These are phyloP conservation scores for Tromatobia lineatoria DNA, from an alignment of 2,888 invertebrate species.

Conservation along the genomic window DNA sequence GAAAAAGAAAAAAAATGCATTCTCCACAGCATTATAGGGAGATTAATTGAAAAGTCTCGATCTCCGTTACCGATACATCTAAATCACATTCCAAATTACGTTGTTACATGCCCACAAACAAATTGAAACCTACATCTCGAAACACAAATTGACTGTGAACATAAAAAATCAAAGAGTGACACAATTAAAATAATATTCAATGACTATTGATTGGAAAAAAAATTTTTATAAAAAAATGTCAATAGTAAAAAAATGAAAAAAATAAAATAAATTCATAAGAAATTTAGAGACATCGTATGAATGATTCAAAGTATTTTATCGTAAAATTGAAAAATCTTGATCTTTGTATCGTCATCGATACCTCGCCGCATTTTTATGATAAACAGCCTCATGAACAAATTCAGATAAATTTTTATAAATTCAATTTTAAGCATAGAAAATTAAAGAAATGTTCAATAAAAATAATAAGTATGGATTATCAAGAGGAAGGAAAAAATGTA, in stretches of 20 bases:
- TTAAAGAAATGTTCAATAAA: not conserved
- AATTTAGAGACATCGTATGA: not conserved
- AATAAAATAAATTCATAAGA: not conserved
- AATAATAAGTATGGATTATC: not conserved
- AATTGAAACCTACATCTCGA: not conserved
- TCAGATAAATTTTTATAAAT: not conserved
- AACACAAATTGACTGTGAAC: not conserved
- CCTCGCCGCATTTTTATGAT: too few relatives aligned
- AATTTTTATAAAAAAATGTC: not conserved
- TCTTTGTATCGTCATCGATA: too few relatives aligned
- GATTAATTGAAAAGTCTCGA: not conserved
- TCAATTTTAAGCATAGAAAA: not conserved
- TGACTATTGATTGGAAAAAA: not conserved
- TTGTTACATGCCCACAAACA: not conserved
- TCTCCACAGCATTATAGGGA: not conserved
- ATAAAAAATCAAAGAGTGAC: not conserved
- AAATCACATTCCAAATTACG: not conserved
- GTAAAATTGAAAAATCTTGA: too few relatives aligned
- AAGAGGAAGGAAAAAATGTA: slow-evolving; percentile 10
- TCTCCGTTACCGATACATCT: not conserved
- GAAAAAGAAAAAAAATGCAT: slow-evolving; percentile 12
- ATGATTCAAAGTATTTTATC: not conserved
- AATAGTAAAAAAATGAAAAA: not conserved
- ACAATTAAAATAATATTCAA: not conserved
- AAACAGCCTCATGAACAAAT: too few relatives aligned